Evolutionary conservation across 2,888 invertebrate genomes (phyloP).

Genomic region (Xylocampa areola): DNA sequence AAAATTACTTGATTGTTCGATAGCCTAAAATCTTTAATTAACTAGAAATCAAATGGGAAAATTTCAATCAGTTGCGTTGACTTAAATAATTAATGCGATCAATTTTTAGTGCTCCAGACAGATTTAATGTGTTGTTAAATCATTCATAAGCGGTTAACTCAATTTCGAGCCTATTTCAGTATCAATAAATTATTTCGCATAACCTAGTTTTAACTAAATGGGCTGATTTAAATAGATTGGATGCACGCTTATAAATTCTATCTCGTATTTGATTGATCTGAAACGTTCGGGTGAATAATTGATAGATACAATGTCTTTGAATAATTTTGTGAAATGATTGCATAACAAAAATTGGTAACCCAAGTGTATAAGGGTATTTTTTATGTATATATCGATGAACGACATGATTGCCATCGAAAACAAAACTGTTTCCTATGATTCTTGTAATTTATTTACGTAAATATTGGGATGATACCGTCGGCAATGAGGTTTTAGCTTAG

Average conservation of each 20-base stretch:
- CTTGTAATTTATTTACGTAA: too few species aligned
- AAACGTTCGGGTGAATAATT: slow-evolving; percentile 7
- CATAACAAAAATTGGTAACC: too few species aligned
- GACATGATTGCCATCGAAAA: too few species aligned
- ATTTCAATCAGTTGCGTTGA: slow-evolving; percentile 26
- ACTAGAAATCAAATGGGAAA: slow-evolving; percentile 11
- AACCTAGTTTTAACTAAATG: slow-evolving; percentile 19
- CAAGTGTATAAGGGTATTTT: too few species aligned
- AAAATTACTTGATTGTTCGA: not conserved
- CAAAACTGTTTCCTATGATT: too few species aligned
- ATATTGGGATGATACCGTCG: too few species aligned
- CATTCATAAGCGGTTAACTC: too few species aligned
- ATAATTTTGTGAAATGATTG: too few species aligned
- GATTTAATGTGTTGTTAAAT: too few species aligned
- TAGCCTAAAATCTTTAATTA: slow-evolving; percentile 19
- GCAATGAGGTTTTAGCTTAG: too few species aligned
- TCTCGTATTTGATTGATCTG: slow-evolving; percentile 13
- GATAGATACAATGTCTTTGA: too few species aligned
- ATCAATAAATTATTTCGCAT: slow-evolving; percentile 23
- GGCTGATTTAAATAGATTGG: slow-evolving; percentile 2
- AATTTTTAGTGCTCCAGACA: slow-evolving; percentile 31
- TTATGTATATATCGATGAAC: too few species aligned
- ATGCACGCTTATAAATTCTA: slow-evolving; percentile 14
- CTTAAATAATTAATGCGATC: slow-evolving; percentile 45
- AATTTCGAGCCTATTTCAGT: slow-evolving; percentile 23